These are phyloP conservation scores for Geotrupes spiniger DNA, from an alignment of 2,888 invertebrate genomes.

Conservation along the genomic window DNA sequence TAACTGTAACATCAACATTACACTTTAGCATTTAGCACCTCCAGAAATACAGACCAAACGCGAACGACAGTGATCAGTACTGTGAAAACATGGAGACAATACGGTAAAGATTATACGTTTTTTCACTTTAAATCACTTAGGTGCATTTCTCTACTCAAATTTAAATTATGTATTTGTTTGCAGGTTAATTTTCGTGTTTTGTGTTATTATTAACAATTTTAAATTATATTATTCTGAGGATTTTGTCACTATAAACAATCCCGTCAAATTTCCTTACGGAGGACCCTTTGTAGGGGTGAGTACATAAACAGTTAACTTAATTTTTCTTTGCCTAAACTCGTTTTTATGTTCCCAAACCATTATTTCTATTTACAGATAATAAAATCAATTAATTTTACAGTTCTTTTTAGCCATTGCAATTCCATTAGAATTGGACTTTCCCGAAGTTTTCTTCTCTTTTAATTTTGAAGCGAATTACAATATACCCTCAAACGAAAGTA, in stretches of 20 bases:
- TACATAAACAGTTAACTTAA: slow-evolving; percentile 9
- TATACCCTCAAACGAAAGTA: slow-evolving; percentile 54
- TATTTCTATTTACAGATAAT: neutral
- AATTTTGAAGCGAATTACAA: slow-evolving; percentile 69
- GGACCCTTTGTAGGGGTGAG: slow-evolving; percentile 30
- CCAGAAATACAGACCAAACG: no score
- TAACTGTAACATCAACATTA: no score
- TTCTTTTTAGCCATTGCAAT: slow-evolving; percentile 66
- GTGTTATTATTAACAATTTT: neutral
- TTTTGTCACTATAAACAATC: slow-evolving; percentile 21
- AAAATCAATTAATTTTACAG: slow-evolving; percentile 46
- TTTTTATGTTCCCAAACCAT: no score
- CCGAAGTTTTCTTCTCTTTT: slow-evolving; percentile 67
- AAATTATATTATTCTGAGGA: slow-evolving; percentile 2
- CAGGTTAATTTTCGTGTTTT: neutral
- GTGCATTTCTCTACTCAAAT: no score
- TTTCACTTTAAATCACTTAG: no score
- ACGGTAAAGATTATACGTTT: no score
- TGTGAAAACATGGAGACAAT: no score
- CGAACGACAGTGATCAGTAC: no score
- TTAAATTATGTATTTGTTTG: no score
- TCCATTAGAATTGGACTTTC: slow-evolving; percentile 64
- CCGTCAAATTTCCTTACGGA: slow-evolving; percentile 28
- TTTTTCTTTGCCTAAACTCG: neutral
- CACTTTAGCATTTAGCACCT: no score